A percentile compares a stretch with the other conserved stretches of the same genome.
Conservation (phyloP, 1,140 invertebrate genomes). For the Bombus vancouverensis region DNA sequence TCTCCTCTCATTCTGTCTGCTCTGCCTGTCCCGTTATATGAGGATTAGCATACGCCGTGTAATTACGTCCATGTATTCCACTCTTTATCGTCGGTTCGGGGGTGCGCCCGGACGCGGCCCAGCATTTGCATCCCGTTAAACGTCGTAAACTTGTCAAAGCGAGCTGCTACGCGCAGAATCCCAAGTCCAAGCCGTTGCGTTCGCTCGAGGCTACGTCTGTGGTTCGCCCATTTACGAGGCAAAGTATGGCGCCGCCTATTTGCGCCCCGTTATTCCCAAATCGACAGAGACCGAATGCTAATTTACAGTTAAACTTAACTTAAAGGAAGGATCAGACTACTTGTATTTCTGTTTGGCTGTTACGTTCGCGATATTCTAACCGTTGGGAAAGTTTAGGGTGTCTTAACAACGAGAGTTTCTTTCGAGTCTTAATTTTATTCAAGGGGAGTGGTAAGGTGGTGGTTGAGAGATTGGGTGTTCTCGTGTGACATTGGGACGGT, state of each 20-base stretch:
- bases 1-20: background rate
- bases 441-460: background rate
- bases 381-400: background rate
- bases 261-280: slow-evolving; percentile 46
- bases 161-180: slow-evolving; percentile 51
- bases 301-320: too few species aligned
- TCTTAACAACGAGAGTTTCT: background rate
- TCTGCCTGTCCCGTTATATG: slow-evolving; percentile 56
- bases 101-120: slow-evolving; percentile 46
- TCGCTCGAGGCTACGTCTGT: slow-evolving; percentile 44
- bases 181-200: background rate
- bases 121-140: slow-evolving; percentile 69
- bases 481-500: background rate
- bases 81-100: slow-evolving; percentile 65
- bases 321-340: slow-evolving; percentile 21
- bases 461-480: too few species aligned
- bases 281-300: slow-evolving; percentile 22
- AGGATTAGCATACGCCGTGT: slow-evolving; percentile 68
- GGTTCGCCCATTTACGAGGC: slow-evolving; percentile 32
- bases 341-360: slow-evolving; percentile 21
- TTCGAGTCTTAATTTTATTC: background rate
- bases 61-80: slow-evolving; percentile 68
- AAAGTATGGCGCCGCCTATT: slow-evolving; percentile 31
- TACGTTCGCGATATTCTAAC: background rate
- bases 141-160: slow-evolving; percentile 68